Evolutionary conservation across 2,113 vertebrate species (phyloP).

Genomic region (Irena cyanogastra): DNA sequence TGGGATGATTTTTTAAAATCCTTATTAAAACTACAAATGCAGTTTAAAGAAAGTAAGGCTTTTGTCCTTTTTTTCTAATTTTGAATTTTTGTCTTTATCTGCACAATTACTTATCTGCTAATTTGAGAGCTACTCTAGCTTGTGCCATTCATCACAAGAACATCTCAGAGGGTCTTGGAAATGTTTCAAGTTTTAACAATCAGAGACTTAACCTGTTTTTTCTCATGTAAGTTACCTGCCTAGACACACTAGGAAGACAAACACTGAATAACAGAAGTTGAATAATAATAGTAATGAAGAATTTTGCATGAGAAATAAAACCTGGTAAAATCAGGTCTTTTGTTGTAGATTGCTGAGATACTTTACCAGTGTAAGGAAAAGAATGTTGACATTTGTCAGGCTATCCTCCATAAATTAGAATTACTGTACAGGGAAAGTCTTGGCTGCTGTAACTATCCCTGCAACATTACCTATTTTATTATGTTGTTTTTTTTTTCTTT

Average conservation of each 20-base stretch:
- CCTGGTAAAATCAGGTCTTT: conserved; percentile 17
- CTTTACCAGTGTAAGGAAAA: neutral
- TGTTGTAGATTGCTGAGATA: conserved; percentile 30
- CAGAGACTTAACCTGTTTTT: conserved; percentile 30
- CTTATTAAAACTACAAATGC: neutral
- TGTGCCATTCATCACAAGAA: conserved; percentile 29
- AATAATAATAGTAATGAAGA: conserved; percentile 35
- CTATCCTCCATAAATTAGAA: conserved; percentile 25
- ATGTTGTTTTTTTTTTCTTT: rapidly evolving
- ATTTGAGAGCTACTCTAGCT: conserved; percentile 8
- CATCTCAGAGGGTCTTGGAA: conserved; percentile 23
- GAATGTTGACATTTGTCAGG: neutral
- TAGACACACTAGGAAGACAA: conserved; percentile 10
- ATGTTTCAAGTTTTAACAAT: conserved; percentile 38
- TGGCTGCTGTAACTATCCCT: neutral
- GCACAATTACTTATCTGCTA: neutral
- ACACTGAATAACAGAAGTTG: conserved; percentile 21
- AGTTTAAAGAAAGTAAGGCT: neutral
- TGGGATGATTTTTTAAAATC: neutral
- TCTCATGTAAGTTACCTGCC: conserved; percentile 11
- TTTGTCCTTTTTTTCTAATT: conserved; percentile 13
- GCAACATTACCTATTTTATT: neutral
- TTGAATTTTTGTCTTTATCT: conserved; percentile 25
- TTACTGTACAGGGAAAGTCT: neutral
- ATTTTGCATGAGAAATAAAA: conserved; percentile 47